phyloP scores from a whole-genome alignment of 1,140 invertebrate species.

The Brachionus koreanus region DNA sequence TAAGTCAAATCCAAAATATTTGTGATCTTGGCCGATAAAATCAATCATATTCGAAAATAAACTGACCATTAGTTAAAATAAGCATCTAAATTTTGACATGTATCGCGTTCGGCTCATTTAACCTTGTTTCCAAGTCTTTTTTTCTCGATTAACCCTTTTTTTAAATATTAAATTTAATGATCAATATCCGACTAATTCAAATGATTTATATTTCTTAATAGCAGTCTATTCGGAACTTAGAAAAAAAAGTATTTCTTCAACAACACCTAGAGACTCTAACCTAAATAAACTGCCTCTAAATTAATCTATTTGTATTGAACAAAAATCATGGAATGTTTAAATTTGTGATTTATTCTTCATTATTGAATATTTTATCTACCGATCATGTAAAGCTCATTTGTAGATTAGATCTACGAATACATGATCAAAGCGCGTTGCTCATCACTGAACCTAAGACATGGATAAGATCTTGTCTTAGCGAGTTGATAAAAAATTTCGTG shows the following conservation, averaged over 20 bases:
- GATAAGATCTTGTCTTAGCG: slow-evolving; percentile 5
- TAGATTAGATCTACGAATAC: not conserved
- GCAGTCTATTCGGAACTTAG: not conserved
- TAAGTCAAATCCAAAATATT: not conserved
- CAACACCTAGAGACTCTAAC: not conserved
- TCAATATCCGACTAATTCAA: not conserved
- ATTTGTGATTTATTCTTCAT: not conserved
- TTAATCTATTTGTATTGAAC: not conserved
- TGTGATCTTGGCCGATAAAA: slow-evolving; percentile 20
- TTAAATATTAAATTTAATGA: not conserved
- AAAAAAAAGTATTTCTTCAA: not conserved
- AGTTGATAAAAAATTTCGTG: not conserved
- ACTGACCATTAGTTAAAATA: not conserved
- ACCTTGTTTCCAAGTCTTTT: slow-evolving; percentile 30
- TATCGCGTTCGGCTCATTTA: slow-evolving; percentile 31
- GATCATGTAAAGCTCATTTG: not conserved
- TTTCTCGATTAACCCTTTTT: slow-evolving; percentile 15
- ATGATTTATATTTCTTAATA: not conserved
- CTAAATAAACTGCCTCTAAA: not conserved
- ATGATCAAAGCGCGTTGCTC: not conserved
- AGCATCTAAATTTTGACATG: not conserved
- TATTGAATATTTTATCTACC: not conserved
- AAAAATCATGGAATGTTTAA: slow-evolving; percentile 24
- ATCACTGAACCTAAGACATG: not conserved
- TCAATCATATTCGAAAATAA: slow-evolving; percentile 25